phyloP scores from a whole-genome alignment of 2,888 invertebrate species.

The Pseudoips prasinana region DNA sequence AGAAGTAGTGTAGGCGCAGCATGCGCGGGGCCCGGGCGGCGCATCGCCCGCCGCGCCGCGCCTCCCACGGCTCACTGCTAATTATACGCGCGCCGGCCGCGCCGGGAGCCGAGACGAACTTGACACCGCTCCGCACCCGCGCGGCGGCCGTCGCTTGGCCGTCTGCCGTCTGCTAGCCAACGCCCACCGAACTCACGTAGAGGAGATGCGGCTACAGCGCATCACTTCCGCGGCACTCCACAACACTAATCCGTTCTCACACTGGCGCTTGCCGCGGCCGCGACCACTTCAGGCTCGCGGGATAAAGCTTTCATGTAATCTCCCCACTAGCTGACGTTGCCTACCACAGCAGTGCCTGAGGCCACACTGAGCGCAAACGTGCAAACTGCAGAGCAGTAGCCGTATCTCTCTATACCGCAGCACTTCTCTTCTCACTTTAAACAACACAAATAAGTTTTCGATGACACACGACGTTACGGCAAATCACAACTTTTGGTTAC shows the following conservation, averaged over 20 bases:
- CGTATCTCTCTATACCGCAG: too few relatives aligned
- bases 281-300: too few relatives aligned
- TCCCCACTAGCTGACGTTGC: too few relatives aligned
- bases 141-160: slow-evolving; percentile 40
- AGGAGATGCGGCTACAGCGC: slow-evolving; percentile 39
- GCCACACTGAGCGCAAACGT: too few relatives aligned
- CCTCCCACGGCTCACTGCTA: slow-evolving; percentile 79
- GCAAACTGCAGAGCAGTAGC: too few relatives aligned
- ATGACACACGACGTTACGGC: too few relatives aligned
- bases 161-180: slow-evolving; percentile 43
- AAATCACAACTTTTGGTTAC: too few relatives aligned
- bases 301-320: too few relatives aligned
- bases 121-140: slow-evolving; percentile 53
- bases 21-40: slow-evolving; percentile 81
- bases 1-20: slow-evolving; percentile 92
- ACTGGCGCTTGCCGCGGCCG: too few relatives aligned
- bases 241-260: slow-evolving; percentile 6
- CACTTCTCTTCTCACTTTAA: too few relatives aligned
- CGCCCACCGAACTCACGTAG: slow-evolving; percentile 31
- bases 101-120: slow-evolving; percentile 45
- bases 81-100: slow-evolving; percentile 60
- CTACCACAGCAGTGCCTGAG: too few relatives aligned
- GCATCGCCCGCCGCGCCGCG: slow-evolving; percentile 74
- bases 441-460: too few relatives aligned
- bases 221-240: slow-evolving; percentile 15